Base-by-base conservation (phyloP, 2,888 invertebrate species). In the Pristionchus mayeri region DNA sequence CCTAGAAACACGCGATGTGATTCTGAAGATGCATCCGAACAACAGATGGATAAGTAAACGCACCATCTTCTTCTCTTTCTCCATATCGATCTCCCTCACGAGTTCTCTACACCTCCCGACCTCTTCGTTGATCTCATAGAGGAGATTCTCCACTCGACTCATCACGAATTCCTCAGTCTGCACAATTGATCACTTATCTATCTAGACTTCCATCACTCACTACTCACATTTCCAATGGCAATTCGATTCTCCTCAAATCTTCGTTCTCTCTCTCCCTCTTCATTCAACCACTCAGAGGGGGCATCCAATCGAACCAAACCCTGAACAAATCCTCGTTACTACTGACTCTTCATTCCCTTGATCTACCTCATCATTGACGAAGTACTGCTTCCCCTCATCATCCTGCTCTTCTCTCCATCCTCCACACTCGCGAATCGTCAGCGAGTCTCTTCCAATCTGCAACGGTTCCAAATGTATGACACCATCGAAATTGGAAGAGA, bases 391-490 rank as follows among this genome's bases (percentile, higher is more conserved):
- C 16, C 63, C 81, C 9, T 82, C 63, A 18, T 44, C 44, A 16
- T 82, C 81, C 1, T 6, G 4, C 3, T 34, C 27, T 30, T 82
- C 81, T 34, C 48, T 24, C 81, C 81, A 82, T 63, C 63, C 81
- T 3, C 18, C 48, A 18, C 7, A 30, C n/a, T 82, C 44, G 27
- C 4, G 30, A 13, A 78, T 52, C 11, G 48, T 16, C 78, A 21
- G 4, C 52, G 40, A 40, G 27, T 30, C 18, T 50, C 13, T 37
- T 27, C 50, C 9, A 16, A 82, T 82, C 81, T 82, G 48, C 63
- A 63, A 81, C 4, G 16, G n/a, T n/a, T n/a, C n/a, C n/a, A 2
- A 24, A 18, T 11, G 16, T 16, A 76, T 78, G n/a, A 24, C 30
- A 18, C 21, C 37, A 21, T n/a, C 37, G 37, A 30, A 21, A 9